Evolutionary conservation across 2,888 invertebrate genomes (phyloP).

Genomic region (Drosophila borealis): DNA sequence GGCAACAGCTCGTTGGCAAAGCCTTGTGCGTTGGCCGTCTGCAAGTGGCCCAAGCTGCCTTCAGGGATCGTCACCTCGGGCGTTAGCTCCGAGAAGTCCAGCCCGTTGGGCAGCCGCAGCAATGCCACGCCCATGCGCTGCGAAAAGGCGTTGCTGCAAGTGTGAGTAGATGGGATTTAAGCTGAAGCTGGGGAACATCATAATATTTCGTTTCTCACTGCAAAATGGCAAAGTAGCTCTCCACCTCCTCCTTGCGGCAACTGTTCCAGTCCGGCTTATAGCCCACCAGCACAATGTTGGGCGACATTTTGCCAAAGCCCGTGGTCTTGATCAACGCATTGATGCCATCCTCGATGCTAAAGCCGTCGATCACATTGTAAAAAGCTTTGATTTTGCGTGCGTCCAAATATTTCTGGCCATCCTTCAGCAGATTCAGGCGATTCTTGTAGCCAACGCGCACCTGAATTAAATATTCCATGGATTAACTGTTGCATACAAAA

Average conservation of each 20-base stretch:
- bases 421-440: slow-evolving; percentile 87
- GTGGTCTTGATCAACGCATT: slow-evolving; percentile 93
- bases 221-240: slow-evolving; percentile 96
- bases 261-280: slow-evolving; percentile 96
- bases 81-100: slow-evolving; percentile 89
- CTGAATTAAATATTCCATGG: slow-evolving; percentile 80
- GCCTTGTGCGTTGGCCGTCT: slow-evolving; percentile 79
- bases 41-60: slow-evolving; percentile 69
- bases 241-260: slow-evolving; percentile 90
- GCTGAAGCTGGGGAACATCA: too few species aligned
- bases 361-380: slow-evolving; percentile 91
- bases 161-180: not conserved
- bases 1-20: slow-evolving; percentile 79
- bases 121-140: slow-evolving; percentile 96
- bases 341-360: slow-evolving; percentile 91
- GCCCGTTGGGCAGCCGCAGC: slow-evolving; percentile 92
- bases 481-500: not conserved
- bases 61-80: slow-evolving; percentile 71
- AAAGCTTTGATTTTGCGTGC: slow-evolving; percentile 95
- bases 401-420: slow-evolving; percentile 93
- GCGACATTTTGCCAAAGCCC: slow-evolving; percentile 96
- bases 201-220: slow-evolving; percentile 89
- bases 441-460: slow-evolving; percentile 88
- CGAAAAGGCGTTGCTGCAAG: slow-evolving; percentile 94
- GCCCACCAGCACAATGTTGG: slow-evolving; percentile 97